A percentile compares a stretch with the other conserved stretches of the same genome.
Evolutionary conservation across 92 coral and sea anemone species (phyloP).

Genomic region (Porites divaricata): DNA sequence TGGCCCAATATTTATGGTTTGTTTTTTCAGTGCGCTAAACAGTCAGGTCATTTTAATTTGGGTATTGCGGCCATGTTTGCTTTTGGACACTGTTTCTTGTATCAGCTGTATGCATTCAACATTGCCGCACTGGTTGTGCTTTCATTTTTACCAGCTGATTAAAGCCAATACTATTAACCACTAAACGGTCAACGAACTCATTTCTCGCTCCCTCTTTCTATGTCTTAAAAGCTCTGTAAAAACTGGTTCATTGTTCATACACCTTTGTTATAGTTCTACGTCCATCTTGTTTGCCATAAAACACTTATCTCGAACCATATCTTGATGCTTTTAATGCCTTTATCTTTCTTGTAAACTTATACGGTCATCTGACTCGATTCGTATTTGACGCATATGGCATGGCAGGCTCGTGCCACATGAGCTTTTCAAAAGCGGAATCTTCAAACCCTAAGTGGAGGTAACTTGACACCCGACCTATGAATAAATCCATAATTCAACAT

Average conservation of each 20-base stretch:
- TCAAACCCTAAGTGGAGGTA: constrained; percentile 34
- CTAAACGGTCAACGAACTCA: constrained; percentile 5
- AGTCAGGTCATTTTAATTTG: constrained; percentile 47
- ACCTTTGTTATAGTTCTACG: constrained; percentile 26
- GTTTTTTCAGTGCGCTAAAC: constrained; percentile 42
- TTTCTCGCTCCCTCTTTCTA: not conserved
- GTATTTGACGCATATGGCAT: constrained; percentile 29
- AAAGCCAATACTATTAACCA: constrained; percentile 25
- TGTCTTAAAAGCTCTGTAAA: not conserved
- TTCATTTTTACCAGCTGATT: constrained; percentile 38
- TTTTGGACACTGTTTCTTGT: constrained; percentile 24
- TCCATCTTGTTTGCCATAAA: constrained; percentile 9
- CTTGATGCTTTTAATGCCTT: constrained; percentile 29
- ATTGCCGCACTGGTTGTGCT: constrained; percentile 16
- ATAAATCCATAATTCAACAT: constrained; percentile 30
- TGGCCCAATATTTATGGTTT: constrained; percentile 20
- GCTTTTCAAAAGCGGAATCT: constrained; percentile 18
- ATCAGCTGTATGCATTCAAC: constrained; percentile 49
- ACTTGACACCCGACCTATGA: constrained; percentile 27
- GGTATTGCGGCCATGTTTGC: constrained; percentile 48
- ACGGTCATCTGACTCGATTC: not conserved
- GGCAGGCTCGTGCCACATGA: constrained; percentile 6
- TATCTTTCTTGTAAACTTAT: constrained; percentile 26
- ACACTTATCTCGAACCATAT: constrained; percentile 33
- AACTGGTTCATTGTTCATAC: constrained; percentile 5